These are phyloP conservation scores for Dipodomys ordii DNA, from an alignment of 2,113 vertebrate species.

Conservation along the genomic window DNA sequence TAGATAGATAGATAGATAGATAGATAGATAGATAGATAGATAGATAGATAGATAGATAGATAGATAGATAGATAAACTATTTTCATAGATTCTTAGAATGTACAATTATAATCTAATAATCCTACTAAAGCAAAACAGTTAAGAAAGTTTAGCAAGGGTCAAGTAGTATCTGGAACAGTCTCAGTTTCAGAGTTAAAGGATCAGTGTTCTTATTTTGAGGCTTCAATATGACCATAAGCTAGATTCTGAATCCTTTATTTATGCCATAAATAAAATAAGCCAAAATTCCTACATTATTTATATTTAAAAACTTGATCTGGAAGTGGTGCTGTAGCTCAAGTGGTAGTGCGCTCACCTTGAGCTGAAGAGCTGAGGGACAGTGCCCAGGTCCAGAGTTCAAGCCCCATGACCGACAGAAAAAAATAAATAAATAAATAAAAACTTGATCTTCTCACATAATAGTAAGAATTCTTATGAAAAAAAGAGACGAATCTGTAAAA, in stretches of 20 bases:
- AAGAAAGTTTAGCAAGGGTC: neutral
- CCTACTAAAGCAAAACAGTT: conserved; percentile 46
- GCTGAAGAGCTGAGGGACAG: too few species aligned
- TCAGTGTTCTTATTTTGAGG: conserved; percentile 19
- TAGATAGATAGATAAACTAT: too few species aligned
- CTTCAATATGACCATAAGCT: neutral
- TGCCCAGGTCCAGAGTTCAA: too few species aligned
- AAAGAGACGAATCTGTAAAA: neutral
- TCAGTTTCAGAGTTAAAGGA: conserved; percentile 33
- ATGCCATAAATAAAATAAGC: conserved; percentile 33
- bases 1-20: too few species aligned
- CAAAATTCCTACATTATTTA: conserved; percentile 54
- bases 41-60: too few species aligned
- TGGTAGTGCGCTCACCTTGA: too few species aligned
- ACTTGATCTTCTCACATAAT: conserved; percentile 3
- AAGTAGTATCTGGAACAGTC: neutral
- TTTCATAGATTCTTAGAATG: conserved; percentile 41
- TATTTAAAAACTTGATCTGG: conserved; percentile 17
- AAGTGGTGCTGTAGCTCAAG: too few species aligned
- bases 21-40: too few species aligned
- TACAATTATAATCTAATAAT: conserved; percentile 43
- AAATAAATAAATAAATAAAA: neutral
- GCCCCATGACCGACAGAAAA: too few species aligned
- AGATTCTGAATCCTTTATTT: conserved; percentile 52
- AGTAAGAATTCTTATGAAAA: neutral